phyloP scores from a whole-genome alignment of 2,797 vertebrate species.

The Hylomyscus alleni region DNA sequence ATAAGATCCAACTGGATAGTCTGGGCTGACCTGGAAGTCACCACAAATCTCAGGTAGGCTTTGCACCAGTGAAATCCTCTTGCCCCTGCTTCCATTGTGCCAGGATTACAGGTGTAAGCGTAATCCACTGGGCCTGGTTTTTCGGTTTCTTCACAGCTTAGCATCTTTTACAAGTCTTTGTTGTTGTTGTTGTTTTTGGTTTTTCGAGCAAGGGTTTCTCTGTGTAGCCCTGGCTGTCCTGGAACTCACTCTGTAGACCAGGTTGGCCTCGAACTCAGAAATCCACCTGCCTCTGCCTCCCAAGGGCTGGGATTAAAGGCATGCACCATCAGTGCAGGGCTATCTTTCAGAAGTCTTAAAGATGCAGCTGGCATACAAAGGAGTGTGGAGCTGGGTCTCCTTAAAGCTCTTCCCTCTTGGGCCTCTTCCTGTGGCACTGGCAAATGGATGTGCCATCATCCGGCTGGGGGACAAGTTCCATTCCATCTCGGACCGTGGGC shows the following conservation, averaged over 20 bases:
- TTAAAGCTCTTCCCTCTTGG: slow-evolving; percentile 90
- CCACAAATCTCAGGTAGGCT: background rate
- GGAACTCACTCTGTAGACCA: too few species aligned
- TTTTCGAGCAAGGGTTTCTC: too few species aligned
- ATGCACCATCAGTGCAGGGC: too few species aligned
- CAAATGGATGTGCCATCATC: slow-evolving; percentile 88
- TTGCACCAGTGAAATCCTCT: background rate
- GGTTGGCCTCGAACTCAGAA: too few species aligned
- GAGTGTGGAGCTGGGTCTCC: slow-evolving; percentile 64
- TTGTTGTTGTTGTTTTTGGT: too few species aligned
- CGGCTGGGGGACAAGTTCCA: slow-evolving; percentile 92
- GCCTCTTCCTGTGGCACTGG: slow-evolving; percentile 87
- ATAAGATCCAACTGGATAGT: background rate
- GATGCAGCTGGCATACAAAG: background rate
- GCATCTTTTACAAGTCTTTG: slow-evolving; percentile 66
- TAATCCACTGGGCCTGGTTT: background rate
- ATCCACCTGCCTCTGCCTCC: too few species aligned
- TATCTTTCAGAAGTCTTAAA: slow-evolving; percentile 63
- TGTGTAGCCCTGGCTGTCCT: too few species aligned
- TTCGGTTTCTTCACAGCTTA: slow-evolving; percentile 72
- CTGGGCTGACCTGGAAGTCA: background rate
- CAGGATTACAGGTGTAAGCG: too few species aligned
- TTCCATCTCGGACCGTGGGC: slow-evolving; percentile 90
- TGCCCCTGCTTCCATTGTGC: background rate
- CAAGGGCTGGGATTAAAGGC: too few species aligned